Evolutionary conservation across 2,113 vertebrate genomes (phyloP), one percentile per base, ranked within the genome.

Genomic region (Ammodytes dubius): DNA sequence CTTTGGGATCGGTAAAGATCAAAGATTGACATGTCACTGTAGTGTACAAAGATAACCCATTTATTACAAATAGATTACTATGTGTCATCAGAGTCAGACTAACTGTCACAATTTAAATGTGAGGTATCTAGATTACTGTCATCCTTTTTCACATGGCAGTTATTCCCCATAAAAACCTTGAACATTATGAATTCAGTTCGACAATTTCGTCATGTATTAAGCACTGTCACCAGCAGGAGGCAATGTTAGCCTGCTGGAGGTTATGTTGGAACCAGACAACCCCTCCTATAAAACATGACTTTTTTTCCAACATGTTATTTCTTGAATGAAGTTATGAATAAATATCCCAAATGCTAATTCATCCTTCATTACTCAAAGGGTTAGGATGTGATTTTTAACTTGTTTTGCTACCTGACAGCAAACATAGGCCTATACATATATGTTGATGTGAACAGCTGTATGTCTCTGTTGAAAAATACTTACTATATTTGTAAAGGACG

Each of bases 161-260:
- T 7, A 6, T 4, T 45, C 35, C 1, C 8, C 27, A 17, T 39
- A 19, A 9, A 13, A 52, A 39, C 15, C 13, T 43, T 10, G 15
- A 37, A 0, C 4, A 11, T 12, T 12, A 14, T 40, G 6, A 61
- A 42, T 42, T 27, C 9, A 12, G 14, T 35, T 46, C 35, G 0
- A 10, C 15, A 42, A 7, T 56, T n/a, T 0, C 3, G 1, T 42
- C 37, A 10, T 64, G 50, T 37, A 17, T 35, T 68, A 9, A 40
- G 7, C 4, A 39, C 3, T 72, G 7, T 71, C 6, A 69, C 87
- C 90, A 90, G 63, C 74, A 82, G 87, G 77, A 5, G 85, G 81
- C 49, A 2, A 14, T 74, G 46, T 73, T 52, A 8, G 3, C 27
- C 64, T 8, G 6, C 4, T 67, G 19, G 17, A 66, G 15, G 7